Conservation (phyloP, 1,140 invertebrate species). For the Nasonia longicornis region DNA sequence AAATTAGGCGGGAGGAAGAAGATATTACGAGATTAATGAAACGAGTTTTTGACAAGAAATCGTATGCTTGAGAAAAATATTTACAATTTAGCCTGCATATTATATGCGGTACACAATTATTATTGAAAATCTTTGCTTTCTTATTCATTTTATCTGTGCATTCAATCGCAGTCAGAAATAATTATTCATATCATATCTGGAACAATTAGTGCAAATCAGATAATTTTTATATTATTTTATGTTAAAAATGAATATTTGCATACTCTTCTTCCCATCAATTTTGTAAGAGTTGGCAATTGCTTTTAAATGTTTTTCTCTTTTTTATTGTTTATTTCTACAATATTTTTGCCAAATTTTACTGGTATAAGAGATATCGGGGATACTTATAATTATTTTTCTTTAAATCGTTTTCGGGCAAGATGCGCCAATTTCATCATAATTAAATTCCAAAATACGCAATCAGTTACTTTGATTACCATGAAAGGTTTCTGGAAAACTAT, state of each 20-base stretch:
- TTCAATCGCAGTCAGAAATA: not conserved
- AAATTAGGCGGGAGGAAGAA: slow-evolving; percentile 46
- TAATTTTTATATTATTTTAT: slow-evolving; percentile 13
- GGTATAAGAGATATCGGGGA: not conserved
- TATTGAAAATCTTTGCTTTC: slow-evolving; percentile 15
- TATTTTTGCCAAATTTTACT: slow-evolving; percentile 6
- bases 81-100: slow-evolving; percentile 8
- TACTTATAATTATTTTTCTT: not conserved
- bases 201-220: not conserved
- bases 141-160: not conserved
- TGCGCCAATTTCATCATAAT: not conserved
- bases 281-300: slow-evolving; percentile 14
- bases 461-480: not conserved
- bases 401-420: not conserved
- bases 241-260: not conserved
- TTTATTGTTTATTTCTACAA: slow-evolving; percentile 15
- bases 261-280: slow-evolving; percentile 25
- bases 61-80: slow-evolving; percentile 24
- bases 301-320: slow-evolving; percentile 27
- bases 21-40: slow-evolving; percentile 32
- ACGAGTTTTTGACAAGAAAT: slow-evolving; percentile 1
- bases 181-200: not conserved
- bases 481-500: not conserved
- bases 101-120: not conserved
- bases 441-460: not conserved